phyloP scores from a whole-genome alignment of 2,113 vertebrate genomes.

The Trinectes maculatus region DNA sequence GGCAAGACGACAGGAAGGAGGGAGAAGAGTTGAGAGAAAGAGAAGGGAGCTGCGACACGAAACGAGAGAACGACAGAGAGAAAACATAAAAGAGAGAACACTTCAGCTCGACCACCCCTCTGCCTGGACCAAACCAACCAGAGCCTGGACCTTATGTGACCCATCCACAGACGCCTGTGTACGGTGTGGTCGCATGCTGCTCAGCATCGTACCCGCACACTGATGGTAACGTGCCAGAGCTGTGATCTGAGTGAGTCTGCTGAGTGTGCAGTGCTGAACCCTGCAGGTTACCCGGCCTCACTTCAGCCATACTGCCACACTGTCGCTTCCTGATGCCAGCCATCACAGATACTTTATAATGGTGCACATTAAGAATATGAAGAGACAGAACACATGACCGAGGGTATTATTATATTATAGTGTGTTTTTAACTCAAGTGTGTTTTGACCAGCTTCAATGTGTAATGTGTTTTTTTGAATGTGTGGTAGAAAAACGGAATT shows the following conservation, averaged over 20 bases:
- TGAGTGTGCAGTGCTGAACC: constrained; percentile 3
- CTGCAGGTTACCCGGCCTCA: constrained; percentile 27
- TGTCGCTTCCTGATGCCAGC: no score
- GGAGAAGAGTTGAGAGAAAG: not conserved
- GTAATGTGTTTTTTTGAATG: no score
- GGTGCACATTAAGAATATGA: no score
- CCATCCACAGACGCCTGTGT: constrained; percentile 31
- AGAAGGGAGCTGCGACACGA: not conserved
- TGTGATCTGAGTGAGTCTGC: constrained; percentile 4
- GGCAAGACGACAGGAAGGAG: constrained; percentile 36
- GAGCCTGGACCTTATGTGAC: constrained; percentile 64
- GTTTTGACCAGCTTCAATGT: no score
- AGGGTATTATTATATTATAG: no score
- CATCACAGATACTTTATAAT: no score
- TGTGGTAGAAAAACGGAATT: no score
- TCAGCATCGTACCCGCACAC: constrained; percentile 10
- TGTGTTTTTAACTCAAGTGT: no score
- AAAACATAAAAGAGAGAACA: constrained; percentile 30
- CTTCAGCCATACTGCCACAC: not conserved
- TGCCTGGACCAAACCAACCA: constrained; percentile 24
- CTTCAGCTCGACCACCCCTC: constrained; percentile 20
- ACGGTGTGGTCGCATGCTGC: constrained; percentile 4
- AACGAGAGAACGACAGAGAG: not conserved
- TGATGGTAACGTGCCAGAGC: not conserved
- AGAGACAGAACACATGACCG: no score